A percentile compares a stretch with the other conserved stretches of the same genome.
These are phyloP conservation scores for Struthidea cinerea DNA, from an alignment of 2,113 vertebrate genomes.

Conservation along the genomic window DNA sequence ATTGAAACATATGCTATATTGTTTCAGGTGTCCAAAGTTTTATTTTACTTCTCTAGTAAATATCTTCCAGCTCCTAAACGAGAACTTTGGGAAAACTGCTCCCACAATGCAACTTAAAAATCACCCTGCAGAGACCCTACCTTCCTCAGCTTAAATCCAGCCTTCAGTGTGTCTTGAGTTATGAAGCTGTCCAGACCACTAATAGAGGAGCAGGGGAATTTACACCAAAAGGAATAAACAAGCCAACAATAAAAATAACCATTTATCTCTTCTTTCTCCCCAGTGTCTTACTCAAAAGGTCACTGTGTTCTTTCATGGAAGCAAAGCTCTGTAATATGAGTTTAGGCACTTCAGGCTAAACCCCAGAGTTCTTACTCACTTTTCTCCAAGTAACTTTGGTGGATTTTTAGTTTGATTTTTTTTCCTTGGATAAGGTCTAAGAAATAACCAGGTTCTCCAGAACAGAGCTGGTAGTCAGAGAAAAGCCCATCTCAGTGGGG, in stretches of 20 bases:
- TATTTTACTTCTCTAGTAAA: conserved; percentile 39
- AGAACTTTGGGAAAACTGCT: conserved; percentile 32
- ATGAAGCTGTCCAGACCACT: conserved; percentile 56
- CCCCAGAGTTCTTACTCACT: neutral
- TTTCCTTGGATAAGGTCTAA: neutral
- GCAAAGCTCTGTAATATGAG: neutral
- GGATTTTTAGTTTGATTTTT: neutral
- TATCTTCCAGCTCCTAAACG: neutral
- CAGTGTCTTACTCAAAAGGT: conserved; percentile 12
- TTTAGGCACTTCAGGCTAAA: neutral
- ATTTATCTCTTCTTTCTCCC: conserved; percentile 58
- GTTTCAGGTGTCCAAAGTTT: conserved; percentile 54
- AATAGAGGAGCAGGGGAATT: conserved; percentile 32
- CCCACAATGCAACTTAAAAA: conserved; percentile 32
- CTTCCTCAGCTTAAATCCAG: conserved; percentile 36
- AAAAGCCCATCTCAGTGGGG: neutral
- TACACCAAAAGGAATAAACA: conserved; percentile 60
- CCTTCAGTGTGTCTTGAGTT: conserved; percentile 48
- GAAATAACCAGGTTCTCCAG: neutral
- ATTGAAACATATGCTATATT: neutral
- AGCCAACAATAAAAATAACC: conserved; percentile 55
- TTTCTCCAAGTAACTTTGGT: neutral
- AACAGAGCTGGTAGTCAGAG: neutral
- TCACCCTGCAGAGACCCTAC: conserved; percentile 14
- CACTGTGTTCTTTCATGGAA: conserved; percentile 24